A percentile compares a stretch with the other conserved stretches of the same genome.
phyloP scores from a whole-genome alignment of 2,888 invertebrate species.

The Meteorus cinctellus region DNA sequence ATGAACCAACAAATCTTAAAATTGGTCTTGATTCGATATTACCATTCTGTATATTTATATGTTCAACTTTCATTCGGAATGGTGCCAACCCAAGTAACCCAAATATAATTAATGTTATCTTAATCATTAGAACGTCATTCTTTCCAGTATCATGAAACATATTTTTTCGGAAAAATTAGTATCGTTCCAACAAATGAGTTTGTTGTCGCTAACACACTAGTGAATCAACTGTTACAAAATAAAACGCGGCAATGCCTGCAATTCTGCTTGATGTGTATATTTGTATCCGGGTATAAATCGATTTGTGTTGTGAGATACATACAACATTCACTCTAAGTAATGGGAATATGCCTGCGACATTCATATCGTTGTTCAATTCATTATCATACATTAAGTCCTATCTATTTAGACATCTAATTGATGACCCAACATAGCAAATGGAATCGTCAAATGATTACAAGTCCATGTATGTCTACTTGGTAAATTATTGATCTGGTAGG shows the following conservation, averaged over 20 bases:
- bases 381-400: background rate
- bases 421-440: too few species aligned
- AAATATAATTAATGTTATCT: slow-evolving; percentile 23
- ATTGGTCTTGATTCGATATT: background rate
- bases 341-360: background rate
- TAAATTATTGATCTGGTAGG: too few species aligned
- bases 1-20: slow-evolving; percentile 41
- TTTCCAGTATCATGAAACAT: background rate
- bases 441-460: too few species aligned
- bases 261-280: too few species aligned
- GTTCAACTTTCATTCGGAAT: background rate
- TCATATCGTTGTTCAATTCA: background rate
- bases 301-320: background rate
- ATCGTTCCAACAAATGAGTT: background rate
- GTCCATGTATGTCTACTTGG: too few species aligned
- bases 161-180: background rate
- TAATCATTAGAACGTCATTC: background rate
- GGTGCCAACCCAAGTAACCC: slow-evolving; percentile 44
- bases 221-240: too few species aligned
- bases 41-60: background rate
- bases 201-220: background rate
- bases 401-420: too few species aligned
- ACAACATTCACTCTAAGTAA: background rate
- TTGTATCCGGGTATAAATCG: background rate
- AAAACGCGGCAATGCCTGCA: background rate